Evolutionary conservation across 2,888 invertebrate genomes (phyloP), one percentile per base, ranked within the genome.

Genomic region (Ectemnius cavifrons): DNA sequence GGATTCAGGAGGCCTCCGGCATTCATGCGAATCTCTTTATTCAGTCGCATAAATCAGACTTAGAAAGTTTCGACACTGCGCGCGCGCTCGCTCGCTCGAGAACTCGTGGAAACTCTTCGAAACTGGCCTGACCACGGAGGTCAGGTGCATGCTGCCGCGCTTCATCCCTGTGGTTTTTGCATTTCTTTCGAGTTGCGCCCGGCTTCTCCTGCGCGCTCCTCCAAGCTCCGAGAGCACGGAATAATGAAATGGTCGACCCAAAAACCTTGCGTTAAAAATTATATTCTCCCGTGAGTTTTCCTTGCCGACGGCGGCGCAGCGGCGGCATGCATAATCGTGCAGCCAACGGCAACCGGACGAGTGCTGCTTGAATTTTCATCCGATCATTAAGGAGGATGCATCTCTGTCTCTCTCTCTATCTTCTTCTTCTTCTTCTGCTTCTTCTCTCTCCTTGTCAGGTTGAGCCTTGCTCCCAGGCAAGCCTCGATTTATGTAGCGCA

Each of bases 241-340:
- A 74, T 77, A 77, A 77, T 74, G 68, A 69, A 71, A 77, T 57
- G 67, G 63, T 28, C 66, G 49, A 27, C 61, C 65, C 13, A 14
- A 61, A 61, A 45, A 71, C 65, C 49, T 77, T 62, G 52, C 61
- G 62, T 37, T 28, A 67, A 72, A 72, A 75, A 72, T 67, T 75
- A 70, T 70, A 46, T 52, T 14, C 28, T 4, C 2, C 14, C 16
- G 27, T 45, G 62, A 69, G 67, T 77, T 63, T 68, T 66, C 23
- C 58, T 57, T 52, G n/a, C 37, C 63, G 37, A 8, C 11, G 8
- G 37, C 37, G 2, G 8, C 37, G 37, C 37, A 11, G 8, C 37
- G 37, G 14, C 57, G 60, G 57, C 37, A 74, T 77, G 68, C 73
- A 70, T 71, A 74, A 74, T 73, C 65, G 67, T 52, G 16, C 52